Evolutionary conservation across 2,113 vertebrate genomes (phyloP).

Genomic region (Camarhynchus parvulus): DNA sequence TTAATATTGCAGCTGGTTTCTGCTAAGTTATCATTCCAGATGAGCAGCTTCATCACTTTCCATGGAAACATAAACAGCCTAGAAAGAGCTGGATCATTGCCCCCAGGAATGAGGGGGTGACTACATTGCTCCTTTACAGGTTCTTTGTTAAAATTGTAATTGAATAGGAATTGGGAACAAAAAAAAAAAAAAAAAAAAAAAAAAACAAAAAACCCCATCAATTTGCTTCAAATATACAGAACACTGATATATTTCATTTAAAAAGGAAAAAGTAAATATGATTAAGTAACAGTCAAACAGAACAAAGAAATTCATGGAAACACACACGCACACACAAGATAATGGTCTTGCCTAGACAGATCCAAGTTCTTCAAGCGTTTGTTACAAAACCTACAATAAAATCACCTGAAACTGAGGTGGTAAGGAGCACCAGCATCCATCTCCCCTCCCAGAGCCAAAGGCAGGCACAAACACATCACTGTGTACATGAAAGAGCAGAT

Average conservation of each 20-base stretch:
- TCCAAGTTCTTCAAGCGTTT: not conserved
- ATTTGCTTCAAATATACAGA: not conserved
- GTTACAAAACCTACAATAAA: not conserved
- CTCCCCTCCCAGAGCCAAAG: not conserved
- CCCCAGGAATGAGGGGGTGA: not conserved
- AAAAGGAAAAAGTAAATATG: not conserved
- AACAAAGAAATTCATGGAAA: not conserved
- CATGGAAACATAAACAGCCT: not conserved
- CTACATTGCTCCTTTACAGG: not conserved
- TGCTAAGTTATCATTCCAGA: not conserved
- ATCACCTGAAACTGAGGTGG: not conserved
- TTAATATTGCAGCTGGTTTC: not conserved
- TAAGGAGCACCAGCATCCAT: not conserved
- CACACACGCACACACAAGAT: not conserved
- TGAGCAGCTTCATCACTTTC: not conserved
- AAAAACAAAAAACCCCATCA: rapidly evolving
- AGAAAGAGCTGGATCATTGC: not conserved
- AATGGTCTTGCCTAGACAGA: not conserved
- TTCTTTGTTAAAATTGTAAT: not conserved
- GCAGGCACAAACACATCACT: rapidly evolving
- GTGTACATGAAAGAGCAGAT: rapidly evolving
- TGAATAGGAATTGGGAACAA: not conserved
- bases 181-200: too few species aligned
- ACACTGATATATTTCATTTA: not conserved
- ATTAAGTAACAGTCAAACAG: not conserved